Conservation (phyloP, 1,140 invertebrate genomes). For the Pantala flavescens region DNA sequence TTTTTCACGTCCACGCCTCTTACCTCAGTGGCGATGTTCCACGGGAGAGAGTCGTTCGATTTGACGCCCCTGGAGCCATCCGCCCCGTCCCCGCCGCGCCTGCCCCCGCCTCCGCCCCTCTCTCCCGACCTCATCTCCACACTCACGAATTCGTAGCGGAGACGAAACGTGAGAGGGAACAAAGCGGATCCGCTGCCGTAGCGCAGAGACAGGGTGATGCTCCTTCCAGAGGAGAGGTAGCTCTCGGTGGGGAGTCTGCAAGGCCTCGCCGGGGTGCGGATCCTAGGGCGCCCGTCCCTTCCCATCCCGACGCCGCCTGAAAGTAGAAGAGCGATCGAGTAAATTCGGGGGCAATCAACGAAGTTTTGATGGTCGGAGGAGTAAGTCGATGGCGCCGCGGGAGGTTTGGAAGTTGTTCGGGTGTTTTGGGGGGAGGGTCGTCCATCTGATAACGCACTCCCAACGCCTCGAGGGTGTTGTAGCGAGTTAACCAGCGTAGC, state of each 20-base stretch:
- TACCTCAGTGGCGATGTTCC: background rate
- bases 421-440: too few relatives aligned
- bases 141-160: slow-evolving; percentile 68
- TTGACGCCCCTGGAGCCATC: background rate
- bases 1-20: background rate
- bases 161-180: slow-evolving; percentile 62
- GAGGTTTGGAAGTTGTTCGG: too few relatives aligned
- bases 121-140: slow-evolving; percentile 19
- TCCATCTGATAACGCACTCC: too few relatives aligned
- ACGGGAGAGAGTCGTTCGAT: background rate
- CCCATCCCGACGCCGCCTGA: too few relatives aligned
- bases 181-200: slow-evolving; percentile 55
- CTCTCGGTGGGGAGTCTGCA: slow-evolving; percentile 47
- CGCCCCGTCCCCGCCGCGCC: background rate
- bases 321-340: too few relatives aligned
- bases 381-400: too few relatives aligned
- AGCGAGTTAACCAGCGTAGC: too few relatives aligned
- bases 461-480: too few relatives aligned
- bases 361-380: too few relatives aligned
- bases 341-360: too few relatives aligned
- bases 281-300: background rate
- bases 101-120: background rate
- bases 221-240: slow-evolving; percentile 59
- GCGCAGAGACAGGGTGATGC: slow-evolving; percentile 60
- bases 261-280: background rate